phyloP scores from a whole-genome alignment of 1,140 invertebrate species.

The Cryptotermes secundus region DNA sequence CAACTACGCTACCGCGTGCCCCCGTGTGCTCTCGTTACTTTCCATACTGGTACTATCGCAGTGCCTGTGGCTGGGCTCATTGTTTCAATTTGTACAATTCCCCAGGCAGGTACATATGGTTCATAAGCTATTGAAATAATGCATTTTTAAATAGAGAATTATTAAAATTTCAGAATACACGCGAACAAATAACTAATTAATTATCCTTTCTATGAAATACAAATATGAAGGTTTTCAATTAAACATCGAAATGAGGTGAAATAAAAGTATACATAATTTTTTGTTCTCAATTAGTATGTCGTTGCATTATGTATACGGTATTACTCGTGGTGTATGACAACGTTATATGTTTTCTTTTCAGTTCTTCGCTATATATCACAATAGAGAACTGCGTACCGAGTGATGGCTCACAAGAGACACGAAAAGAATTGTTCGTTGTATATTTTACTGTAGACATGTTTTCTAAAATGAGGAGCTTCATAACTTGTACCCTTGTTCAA shows the following conservation, averaged over 20 bases:
- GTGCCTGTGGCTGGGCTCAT: not conserved
- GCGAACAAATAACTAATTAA: not conserved
- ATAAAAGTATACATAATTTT: not conserved
- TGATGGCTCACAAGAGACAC: no score
- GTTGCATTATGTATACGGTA: not conserved
- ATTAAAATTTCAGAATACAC: slow-evolving; percentile 13
- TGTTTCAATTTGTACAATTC: not conserved
- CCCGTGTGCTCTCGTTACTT: no score
- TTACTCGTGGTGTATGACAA: not conserved
- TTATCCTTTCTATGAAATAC: not conserved
- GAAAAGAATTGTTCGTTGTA: no score
- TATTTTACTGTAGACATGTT: no score
- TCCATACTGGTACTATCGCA: no score
- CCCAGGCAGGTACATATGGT: no score
- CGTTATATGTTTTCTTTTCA: not conserved
- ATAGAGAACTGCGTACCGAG: no score
- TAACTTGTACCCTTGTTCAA: no score
- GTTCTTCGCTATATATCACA: no score
- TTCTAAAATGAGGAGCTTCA: no score
- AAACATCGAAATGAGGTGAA: not conserved
- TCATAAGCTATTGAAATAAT: not conserved
- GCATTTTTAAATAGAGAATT: not conserved
- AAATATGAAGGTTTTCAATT: slow-evolving; percentile 9
- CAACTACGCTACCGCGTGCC: no score
- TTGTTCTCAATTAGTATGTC: not conserved